These are phyloP conservation scores for Aplysina aerophoba DNA, from an alignment of 37 sponge, comb jelly and placozoan species.

Conservation along the genomic window DNA sequence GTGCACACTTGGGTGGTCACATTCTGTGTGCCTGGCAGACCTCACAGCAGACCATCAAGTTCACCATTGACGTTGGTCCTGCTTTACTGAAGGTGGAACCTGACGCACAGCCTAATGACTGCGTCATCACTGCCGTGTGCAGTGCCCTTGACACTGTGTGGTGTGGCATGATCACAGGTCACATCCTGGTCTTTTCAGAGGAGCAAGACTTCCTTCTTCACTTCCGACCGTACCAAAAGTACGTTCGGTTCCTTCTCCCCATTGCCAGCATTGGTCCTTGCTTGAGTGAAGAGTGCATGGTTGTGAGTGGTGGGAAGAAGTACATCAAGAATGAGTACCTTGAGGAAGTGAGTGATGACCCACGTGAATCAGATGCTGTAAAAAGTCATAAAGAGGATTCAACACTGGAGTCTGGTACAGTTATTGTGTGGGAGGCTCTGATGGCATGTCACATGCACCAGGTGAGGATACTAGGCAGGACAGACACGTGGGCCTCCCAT, in stretches of 20 bases:
- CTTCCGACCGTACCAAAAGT: slow-evolving; percentile 56
- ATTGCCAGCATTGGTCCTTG: slow-evolving; percentile 30
- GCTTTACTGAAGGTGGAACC: neutral
- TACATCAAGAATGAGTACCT: slow-evolving; percentile 7
- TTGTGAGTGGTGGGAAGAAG: slow-evolving; percentile 47
- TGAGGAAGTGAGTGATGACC: neutral
- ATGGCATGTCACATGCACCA: slow-evolving; percentile 53
- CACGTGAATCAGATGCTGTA: neutral
- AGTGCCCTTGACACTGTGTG: slow-evolving; percentile 42
- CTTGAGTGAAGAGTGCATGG: slow-evolving; percentile 4
- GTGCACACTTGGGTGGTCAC: slow-evolving; percentile 15
- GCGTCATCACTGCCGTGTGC: slow-evolving; percentile 39
- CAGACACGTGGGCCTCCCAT: slow-evolving; percentile 16
- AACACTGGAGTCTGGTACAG: slow-evolving; percentile 37
- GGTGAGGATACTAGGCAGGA: slow-evolving; percentile 28
- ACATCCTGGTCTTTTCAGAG: slow-evolving; percentile 31
- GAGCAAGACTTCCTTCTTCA: slow-evolving; percentile 28
- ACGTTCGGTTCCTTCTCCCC: slow-evolving; percentile 55
- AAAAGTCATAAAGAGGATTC: neutral
- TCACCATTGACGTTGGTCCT: neutral
- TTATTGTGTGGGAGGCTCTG: slow-evolving; percentile 75
- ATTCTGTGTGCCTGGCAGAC: slow-evolving; percentile 36
- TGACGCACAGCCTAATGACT: neutral
- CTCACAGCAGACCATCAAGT: slow-evolving; percentile 6
- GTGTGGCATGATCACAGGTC: slow-evolving; percentile 34